Evolutionary conservation across 1,140 invertebrate genomes (phyloP).

Genomic region (Drosophila punjabiensis): DNA sequence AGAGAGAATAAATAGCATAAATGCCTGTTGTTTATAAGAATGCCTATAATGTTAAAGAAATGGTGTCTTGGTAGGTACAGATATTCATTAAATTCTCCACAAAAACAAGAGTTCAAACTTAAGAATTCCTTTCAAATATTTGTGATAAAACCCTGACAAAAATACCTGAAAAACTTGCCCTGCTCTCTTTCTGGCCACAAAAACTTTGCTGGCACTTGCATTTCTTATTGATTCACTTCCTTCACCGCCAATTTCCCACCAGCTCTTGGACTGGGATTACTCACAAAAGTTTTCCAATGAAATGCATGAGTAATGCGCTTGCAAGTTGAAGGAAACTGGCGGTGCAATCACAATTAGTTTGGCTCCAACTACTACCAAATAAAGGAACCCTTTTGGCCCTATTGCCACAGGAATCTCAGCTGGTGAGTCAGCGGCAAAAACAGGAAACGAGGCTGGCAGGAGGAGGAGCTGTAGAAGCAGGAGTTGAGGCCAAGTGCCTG

Average conservation of each 20-base stretch:
- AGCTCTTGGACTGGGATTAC: conserved; percentile 18
- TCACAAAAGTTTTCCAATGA: conserved; percentile 47
- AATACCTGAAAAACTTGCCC: conserved; percentile 8
- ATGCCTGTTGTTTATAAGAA: conserved; percentile 1
- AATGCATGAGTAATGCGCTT: conserved; percentile 42
- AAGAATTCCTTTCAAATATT: neutral
- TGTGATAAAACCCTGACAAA: conserved; percentile 7
- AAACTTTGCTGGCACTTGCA: conserved; percentile 13
- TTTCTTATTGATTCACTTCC: conserved; percentile 24
- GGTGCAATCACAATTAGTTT: conserved; percentile 45
- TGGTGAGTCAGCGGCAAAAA: conserved; percentile 61
- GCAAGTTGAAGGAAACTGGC: conserved; percentile 35
- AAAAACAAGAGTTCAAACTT: neutral
- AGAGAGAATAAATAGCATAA: neutral
- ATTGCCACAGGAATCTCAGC: conserved; percentile 13
- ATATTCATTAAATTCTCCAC: neutral
- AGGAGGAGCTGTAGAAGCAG: neutral
- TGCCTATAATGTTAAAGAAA: neutral
- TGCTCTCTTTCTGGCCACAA: neutral
- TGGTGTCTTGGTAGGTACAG: neutral
- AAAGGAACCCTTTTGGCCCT: conserved; percentile 20
- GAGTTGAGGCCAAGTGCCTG: conserved; percentile 37
- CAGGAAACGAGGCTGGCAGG: conserved; percentile 58
- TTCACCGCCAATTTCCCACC: conserved; percentile 38
- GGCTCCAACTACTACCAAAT: conserved; percentile 37